Base-by-base conservation (phyloP, 1,140 invertebrate genomes). In the Neodiprion virginianus region DNA sequence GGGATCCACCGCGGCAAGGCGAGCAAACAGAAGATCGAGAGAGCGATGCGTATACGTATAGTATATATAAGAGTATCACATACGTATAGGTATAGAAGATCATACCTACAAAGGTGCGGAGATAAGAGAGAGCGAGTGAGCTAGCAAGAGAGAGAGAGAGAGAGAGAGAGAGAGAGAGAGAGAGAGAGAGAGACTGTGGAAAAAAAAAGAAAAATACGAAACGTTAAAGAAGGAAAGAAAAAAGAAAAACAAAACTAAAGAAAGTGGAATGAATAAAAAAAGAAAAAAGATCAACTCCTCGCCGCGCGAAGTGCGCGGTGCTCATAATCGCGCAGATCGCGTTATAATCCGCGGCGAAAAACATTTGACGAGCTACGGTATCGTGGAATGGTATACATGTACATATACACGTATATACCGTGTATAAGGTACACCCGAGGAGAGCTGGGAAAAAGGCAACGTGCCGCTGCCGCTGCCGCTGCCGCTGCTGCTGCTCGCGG, bases 281-380 rank as follows among this genome's bases (percentile, higher is more conserved):
- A 71, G 73, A 21, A 12, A 47, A 47, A 72, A 66, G 17, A 21
- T 71, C 69, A 73, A 40, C 61, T 67, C 72, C 48, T 23, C 21
- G 65, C 75, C 40, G 47, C 47, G 21, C 47, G 66, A 48, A 69
- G 70, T 40, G 78, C 79, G 78, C 80, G 83, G 84, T 84, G 86
- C 83, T 88, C 83, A 85, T 88, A 88, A 88, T 88, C 87, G 85
- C 87, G 82, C 86, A 88, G 85, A 83, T 82, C 86, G 87, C 86
- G 87, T 88, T 86, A 88, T 88, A 88, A 88, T 88, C 87, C 83
- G 84, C 82, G 86, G 85, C 84, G 85, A 87, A 88, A 88, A 87
- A 88, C 87, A 83, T 87, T 88, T 87, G 85, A 87, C 83, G 84
- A 87, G 82, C 80, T 74, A 61, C 73, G 78, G 28, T 40, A 40